Base-by-base conservation (phyloP, 2,888 invertebrate species). In the Ischnus inquisitorius region DNA sequence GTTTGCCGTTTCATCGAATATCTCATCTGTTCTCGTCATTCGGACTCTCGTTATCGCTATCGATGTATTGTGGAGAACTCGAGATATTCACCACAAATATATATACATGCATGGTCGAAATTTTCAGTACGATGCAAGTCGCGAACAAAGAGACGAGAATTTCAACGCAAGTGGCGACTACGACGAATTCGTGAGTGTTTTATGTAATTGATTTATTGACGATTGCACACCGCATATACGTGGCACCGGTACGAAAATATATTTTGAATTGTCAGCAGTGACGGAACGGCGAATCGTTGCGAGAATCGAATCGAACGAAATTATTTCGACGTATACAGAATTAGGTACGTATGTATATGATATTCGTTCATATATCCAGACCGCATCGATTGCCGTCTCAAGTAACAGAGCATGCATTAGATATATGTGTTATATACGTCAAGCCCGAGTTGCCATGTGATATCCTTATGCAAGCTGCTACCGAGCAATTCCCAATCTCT, bases 371-470 rank as follows among this genome's bases (percentile, higher is more conserved):
- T 48, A 57, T 75, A 76, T 76, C 48, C 65, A 76, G 79, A 83
- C 65, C 48, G 76, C 71, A 83, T 79, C 79, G 75, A 83, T 76
- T 76, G 22, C 57, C 34, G 71, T 79, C 75, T 79, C 83, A 10
- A 28, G 64, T 79, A 71, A 67, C 72, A 41, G 54, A 39, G 39
- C 54, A 62, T 25, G 51, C 43, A 69, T 74, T 28, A 62, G 39
- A 48, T 25, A 14, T 68, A 48, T 62, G 19, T 68, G 6, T 64
- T 25, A 10, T 39, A 60, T 41, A 57, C 25, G 28, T 43, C 6
- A 34, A 69, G 34, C 74, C 64, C 69, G 68, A 65, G 57, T 83
- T 65, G 69, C 69, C 69, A 75, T 79, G 64, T 60, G 62, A 78
- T 82, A 74, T 43, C 48, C 74, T 54, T 79, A 71, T 71, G 74